phyloP scores from a whole-genome alignment of 1,140 invertebrate species.

The Notospermus geniculatus region DNA sequence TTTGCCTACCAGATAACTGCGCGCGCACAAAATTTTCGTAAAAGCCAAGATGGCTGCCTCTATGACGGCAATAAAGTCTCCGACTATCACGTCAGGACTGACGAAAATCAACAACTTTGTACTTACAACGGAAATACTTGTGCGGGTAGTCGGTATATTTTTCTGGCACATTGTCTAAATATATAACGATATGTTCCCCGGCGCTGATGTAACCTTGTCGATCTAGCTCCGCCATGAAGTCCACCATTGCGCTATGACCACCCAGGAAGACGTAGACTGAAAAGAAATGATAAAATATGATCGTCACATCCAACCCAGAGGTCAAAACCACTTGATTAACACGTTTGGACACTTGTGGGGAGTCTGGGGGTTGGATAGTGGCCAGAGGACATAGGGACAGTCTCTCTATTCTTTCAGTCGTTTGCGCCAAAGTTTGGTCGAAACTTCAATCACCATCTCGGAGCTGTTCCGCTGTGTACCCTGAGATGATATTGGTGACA shows the following conservation, averaged over 20 bases:
- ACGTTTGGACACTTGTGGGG: no score
- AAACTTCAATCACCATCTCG: no score
- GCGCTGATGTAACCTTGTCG: constrained; percentile 79
- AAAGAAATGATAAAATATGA: no score
- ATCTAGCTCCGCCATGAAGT: constrained; percentile 89
- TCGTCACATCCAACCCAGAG: no score
- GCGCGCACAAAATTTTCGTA: no score
- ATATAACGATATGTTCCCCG: constrained; percentile 93
- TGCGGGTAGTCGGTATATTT: constrained; percentile 67
- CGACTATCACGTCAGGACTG: no score
- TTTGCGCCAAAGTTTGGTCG: constrained; percentile 11
- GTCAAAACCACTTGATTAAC: no score
- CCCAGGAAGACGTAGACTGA: constrained; percentile 92
- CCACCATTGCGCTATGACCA: constrained; percentile 72
- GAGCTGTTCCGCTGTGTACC: constrained; percentile 25
- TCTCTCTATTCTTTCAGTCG: not conserved
- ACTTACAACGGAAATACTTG: constrained; percentile 87
- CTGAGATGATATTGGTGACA: not conserved
- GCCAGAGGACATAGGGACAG: no score
- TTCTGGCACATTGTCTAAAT: constrained; percentile 87
- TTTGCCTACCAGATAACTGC: no score
- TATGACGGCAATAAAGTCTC: no score
- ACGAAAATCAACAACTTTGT: constrained; percentile 55
- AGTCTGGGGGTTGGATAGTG: no score
- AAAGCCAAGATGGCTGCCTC: no score